Base-by-base conservation (phyloP, 2,113 vertebrate genomes). In the Gymnogyps californianus region DNA sequence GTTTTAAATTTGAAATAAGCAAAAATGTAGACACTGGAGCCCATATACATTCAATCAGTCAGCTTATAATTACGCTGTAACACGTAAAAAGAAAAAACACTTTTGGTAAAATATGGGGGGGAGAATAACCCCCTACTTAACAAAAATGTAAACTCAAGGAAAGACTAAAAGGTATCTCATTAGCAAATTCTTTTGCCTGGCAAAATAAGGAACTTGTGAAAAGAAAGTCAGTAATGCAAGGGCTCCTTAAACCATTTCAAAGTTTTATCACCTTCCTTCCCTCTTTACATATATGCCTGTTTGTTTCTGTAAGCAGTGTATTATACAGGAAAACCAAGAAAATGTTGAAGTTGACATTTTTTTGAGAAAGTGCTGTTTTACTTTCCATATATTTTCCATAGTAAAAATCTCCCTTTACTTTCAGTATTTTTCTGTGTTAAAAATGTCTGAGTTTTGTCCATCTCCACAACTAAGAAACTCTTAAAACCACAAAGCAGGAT, bases 141-240 rank as follows among this genome's bases (percentile, higher is more conserved):
- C 24, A 51, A 38, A 92, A 69, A 55, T 38, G 24, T 76, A 72
- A 62, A 77, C 49, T 74, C 5, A 8, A 36, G 42, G 62, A 40
- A 89, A 51, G 44, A 40, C 49, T 72, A 52, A 54, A 64, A 88
- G 7, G 6, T 49, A 67, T 83, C n/a, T 70, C 44, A 52, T 69
- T 83, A 61, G 42, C 59, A 90, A 94, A 69, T 88, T 38, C 3
- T 87, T 91, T 85, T 95, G 90, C 80, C 40, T 32, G 6, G 64
- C 81, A 81, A 94, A 97, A 92, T 89, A 67, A 94, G 67, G 83
- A 83, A 51, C 64, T 70, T 94, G 55, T 93, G n/a, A 51, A 81
- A 67, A 87, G 40, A 44, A 57, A 57, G 20, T 55, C 18, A 66
- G 54, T 77, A 74, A 89, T 49, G 14, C 51, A 80, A 61, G 82